These are phyloP conservation scores for Coregonus ussuriensis DNA, from an alignment of 2,797 vertebrate genomes.

Conservation along the genomic window DNA sequence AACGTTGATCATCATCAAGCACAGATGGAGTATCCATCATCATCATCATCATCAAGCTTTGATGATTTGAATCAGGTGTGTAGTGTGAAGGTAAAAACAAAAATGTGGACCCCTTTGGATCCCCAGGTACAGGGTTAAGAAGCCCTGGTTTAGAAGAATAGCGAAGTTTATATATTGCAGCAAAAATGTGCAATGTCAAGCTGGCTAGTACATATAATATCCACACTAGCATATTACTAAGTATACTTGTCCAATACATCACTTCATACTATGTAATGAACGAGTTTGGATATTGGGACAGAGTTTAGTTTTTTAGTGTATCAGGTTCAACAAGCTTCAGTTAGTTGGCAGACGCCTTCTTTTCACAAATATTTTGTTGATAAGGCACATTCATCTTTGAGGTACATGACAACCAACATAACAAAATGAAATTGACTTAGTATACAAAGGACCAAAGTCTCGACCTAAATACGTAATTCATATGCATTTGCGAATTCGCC, in stretches of 20 bases:
- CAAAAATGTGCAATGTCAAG: neutral
- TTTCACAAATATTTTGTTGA: neutral
- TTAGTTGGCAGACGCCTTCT: neutral
- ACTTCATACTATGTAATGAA: neutral
- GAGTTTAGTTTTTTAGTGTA: no score
- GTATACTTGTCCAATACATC: neutral
- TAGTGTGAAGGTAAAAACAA: no score
- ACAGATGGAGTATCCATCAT: no score
- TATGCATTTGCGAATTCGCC: neutral
- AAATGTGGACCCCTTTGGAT: neutral
- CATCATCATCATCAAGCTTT: no score
- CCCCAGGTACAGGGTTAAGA: neutral
- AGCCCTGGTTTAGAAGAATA: neutral
- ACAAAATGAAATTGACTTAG: neutral
- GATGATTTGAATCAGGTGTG: no score
- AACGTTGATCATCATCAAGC: no score
- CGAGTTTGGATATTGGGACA: no score
- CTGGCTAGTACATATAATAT: neutral
- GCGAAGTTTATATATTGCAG: neutral
- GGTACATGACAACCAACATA: neutral
- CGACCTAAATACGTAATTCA: neutral
- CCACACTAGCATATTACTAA: neutral
- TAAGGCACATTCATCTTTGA: neutral
- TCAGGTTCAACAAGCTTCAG: neutral
- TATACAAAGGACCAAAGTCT: neutral